Conservation (phyloP, 2,888 invertebrate species). For the Hypolimnas misippus region DNA sequence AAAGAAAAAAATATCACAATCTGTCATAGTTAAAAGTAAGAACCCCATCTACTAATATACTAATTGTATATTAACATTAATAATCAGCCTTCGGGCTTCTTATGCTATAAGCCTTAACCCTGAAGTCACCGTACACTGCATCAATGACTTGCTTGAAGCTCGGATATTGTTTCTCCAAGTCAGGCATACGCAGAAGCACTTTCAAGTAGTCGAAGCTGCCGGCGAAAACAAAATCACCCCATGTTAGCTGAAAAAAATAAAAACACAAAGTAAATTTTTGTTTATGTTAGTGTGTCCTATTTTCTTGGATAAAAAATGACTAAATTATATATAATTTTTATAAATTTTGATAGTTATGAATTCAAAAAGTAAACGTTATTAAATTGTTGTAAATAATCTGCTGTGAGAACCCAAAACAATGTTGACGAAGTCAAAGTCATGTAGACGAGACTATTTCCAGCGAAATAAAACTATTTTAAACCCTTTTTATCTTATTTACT, state of each 20-base stretch:
- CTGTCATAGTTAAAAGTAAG: no score
- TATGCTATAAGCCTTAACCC: constrained; percentile 33
- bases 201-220: constrained; percentile 78
- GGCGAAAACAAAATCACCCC: constrained; percentile 84
- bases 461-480: no score
- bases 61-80: background rate
- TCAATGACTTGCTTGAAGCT: constrained; percentile 65
- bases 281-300: background rate
- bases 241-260: constrained; percentile 64
- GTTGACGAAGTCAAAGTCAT: no score
- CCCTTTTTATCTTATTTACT: no score
- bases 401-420: no score
- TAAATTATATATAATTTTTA: no score
- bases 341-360: no score
- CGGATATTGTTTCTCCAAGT: constrained; percentile 65
- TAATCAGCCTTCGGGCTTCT: background rate
- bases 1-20: no score
- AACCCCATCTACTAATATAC: background rate
- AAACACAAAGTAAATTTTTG: background rate
- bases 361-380: no score
- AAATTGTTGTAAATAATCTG: no score
- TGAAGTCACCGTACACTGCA: constrained; percentile 59
- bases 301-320: no score
- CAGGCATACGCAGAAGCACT: constrained; percentile 47
- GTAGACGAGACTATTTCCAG: no score